Percentiles rank a stretch among this genome's conserved stretches.
These are phyloP conservation scores for Catalaphyllia jardinei DNA, from an alignment of 64 coral and sea anemone species.

Conservation along the genomic window DNA sequence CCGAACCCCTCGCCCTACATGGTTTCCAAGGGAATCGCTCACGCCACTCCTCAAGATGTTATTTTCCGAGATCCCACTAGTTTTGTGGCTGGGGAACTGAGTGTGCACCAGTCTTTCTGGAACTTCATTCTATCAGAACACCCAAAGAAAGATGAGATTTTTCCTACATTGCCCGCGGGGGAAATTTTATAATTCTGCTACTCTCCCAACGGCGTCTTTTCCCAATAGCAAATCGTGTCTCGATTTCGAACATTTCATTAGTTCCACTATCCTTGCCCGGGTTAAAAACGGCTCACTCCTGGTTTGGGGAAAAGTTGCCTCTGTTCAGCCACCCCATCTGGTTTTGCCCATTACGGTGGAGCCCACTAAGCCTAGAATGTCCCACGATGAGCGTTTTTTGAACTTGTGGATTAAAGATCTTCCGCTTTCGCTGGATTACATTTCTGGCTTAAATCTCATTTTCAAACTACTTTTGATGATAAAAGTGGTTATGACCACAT, in stretches of 20 bases:
- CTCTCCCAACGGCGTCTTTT: background rate
- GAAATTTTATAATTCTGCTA: background rate
- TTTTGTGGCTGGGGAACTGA: constrained; percentile 26
- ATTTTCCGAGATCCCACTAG: background rate
- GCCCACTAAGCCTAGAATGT: constrained; percentile 1
- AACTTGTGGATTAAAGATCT: constrained; percentile 49
- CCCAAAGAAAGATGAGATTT: background rate
- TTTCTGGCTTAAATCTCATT: constrained; percentile 5
- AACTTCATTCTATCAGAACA: background rate
- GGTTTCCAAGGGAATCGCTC: background rate
- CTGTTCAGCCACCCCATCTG: background rate
- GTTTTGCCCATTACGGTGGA: constrained; percentile 16
- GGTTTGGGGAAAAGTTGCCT: background rate
- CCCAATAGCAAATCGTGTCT: background rate
- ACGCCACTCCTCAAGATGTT: background rate
- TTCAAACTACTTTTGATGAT: constrained; percentile 44
- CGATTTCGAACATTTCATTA: background rate
- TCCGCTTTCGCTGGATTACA: constrained; percentile 45
- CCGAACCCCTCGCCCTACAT: background rate
- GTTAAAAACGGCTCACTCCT: background rate
- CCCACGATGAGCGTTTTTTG: constrained; percentile 50
- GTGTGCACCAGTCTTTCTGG: background rate
- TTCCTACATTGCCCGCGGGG: background rate
- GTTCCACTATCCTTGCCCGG: background rate
- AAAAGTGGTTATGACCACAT: constrained; percentile 61